Conservation (phyloP, 2,888 invertebrate species). For the Hirtodrosophila duncani region DNA sequence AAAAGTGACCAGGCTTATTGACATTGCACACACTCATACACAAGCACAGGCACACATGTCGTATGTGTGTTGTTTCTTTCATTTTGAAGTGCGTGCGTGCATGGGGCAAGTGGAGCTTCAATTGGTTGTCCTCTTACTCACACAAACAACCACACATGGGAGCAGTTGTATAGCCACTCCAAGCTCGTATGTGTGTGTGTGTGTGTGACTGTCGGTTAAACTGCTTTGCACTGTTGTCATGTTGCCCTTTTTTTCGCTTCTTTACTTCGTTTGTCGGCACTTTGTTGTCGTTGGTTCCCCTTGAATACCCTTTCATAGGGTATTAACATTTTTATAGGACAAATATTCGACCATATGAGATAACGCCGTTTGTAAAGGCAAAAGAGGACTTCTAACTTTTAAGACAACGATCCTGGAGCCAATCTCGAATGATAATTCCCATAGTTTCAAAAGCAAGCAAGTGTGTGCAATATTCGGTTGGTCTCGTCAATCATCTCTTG, state of each 20-base stretch:
- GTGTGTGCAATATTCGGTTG: too few species aligned
- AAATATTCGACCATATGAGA: too few species aligned
- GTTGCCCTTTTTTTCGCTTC: conserved; percentile 41
- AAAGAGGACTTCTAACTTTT: too few species aligned
- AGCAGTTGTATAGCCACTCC: conserved; percentile 14
- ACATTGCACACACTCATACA: conserved; percentile 50
- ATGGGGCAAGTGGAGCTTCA: conserved; percentile 54
- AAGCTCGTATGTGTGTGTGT: conserved; percentile 1
- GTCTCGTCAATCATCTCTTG: too few species aligned
- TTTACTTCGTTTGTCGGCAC: background rate
- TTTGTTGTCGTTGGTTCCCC: conserved; percentile 20
- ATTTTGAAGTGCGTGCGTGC: conserved; percentile 50
- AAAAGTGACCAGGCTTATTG: conserved; percentile 68
- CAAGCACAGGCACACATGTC: background rate
- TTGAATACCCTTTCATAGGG: background rate
- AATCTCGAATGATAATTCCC: too few species aligned
- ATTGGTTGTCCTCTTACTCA: conserved; percentile 53
- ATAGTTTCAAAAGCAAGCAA: too few species aligned
- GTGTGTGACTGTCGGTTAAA: conserved; percentile 44
- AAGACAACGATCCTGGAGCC: too few species aligned
- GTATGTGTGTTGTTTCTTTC: conserved; percentile 33
- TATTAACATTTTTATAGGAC: too few species aligned
- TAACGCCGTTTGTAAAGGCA: too few species aligned
- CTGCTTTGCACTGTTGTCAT: conserved; percentile 61
- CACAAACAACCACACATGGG: conserved; percentile 10